Base-by-base conservation (phyloP, 64 coral and sea anemone species). In the Porites australiensis region DNA sequence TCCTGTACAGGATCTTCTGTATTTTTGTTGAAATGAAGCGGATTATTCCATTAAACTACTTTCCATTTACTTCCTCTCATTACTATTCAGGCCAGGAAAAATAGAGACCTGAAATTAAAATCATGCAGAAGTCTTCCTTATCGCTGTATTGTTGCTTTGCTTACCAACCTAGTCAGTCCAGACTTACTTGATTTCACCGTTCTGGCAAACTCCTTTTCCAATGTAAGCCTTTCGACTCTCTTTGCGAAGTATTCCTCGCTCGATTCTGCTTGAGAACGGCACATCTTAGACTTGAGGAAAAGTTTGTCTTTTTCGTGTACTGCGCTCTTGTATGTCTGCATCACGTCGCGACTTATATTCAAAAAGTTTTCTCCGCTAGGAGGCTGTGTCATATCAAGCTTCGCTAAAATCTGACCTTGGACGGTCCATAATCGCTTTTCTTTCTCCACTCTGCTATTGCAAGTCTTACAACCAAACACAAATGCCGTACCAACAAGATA, bases 291-390 rank as follows among this genome's bases (percentile, higher is more conserved):
- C 12, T 43, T 55, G 11, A 61, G 53, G 4, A 54, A 80, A 5
- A 80, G 21, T 13, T 80, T 58, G 50, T 80, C 77, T 80, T 80
- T 80, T 80, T 80, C 77, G 6, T 60, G n/a, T 13, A 80, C 77
- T 22, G 77, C 77, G 57, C 77, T 80, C 16, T 43, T 80, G 77
- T 80, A 80, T 10, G 77, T 80, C 13, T 80, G 77, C 53, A 80
- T 44, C 21, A 60, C 77, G 1, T 80, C 53, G 7, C 22, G 77
- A 60, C 50, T 80, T 4, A 80, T 19, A 45, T 80, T 80, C 10
- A 18, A 11, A 80, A 16, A 60, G 8, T 44, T 7, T 44, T 60
- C 21, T 6, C 18, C 77, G 27, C 61, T 60, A 1, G 77, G 77
- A 60, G 77, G 77, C 23, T 62, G 57, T 8, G n/a, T 61, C 13